These are phyloP conservation scores for Otocyon megalotis DNA, from an alignment of 2,113 vertebrate genomes.

Conservation along the genomic window DNA sequence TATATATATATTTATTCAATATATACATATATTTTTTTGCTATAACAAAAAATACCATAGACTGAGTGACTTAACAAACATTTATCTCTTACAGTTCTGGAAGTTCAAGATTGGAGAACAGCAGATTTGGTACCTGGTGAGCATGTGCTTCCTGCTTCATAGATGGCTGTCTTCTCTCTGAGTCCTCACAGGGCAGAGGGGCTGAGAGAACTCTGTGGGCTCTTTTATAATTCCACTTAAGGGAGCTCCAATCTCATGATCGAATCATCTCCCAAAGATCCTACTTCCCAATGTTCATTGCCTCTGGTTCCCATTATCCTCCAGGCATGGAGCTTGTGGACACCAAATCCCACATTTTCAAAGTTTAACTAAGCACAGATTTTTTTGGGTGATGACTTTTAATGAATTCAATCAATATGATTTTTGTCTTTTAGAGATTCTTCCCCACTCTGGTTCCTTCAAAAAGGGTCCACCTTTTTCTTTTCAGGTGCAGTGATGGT, in stretches of 20 bases:
- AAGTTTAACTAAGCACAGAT: neutral
- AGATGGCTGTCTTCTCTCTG: neutral
- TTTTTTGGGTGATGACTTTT: neutral
- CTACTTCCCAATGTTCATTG: neutral
- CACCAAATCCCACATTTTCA: neutral
- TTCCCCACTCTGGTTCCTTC: neutral
- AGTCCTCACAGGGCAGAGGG: neutral
- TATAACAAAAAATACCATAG: neutral
- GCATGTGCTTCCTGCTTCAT: neutral
- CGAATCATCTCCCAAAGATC: neutral
- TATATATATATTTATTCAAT: no score
- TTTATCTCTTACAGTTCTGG: neutral
- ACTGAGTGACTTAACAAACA: neutral
- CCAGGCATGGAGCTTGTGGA: neutral
- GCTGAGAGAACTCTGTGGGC: neutral
- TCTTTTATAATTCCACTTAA: neutral
- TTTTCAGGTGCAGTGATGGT: neutral
- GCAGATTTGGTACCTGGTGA: neutral
- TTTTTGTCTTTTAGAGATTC: slow-evolving; percentile 28
- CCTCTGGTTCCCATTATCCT: neutral
- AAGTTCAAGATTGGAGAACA: neutral
- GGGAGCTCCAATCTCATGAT: neutral
- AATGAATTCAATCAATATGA: neutral
- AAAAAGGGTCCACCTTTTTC: neutral
- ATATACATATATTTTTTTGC: neutral